phyloP scores from a whole-genome alignment of 1,140 invertebrate species.

The Caenorhabditis inopinata region DNA sequence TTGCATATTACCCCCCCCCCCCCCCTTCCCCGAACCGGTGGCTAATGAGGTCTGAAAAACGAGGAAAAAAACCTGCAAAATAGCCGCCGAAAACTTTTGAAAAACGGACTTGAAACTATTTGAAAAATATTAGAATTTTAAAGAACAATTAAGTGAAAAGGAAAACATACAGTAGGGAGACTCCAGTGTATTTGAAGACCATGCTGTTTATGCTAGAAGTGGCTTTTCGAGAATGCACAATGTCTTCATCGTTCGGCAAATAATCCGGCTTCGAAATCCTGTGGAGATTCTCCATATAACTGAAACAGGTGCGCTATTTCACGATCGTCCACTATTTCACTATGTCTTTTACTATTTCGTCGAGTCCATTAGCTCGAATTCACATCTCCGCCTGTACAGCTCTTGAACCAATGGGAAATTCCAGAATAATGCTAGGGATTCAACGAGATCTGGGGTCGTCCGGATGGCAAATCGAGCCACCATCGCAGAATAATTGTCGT shows the following conservation, averaged over 20 bases:
- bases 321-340: too few relatives aligned
- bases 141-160: too few relatives aligned
- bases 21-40: too few relatives aligned
- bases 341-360: neutral
- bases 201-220: conserved; percentile 11
- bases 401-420: neutral
- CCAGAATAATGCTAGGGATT: neutral
- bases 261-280: neutral
- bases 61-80: too few relatives aligned
- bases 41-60: too few relatives aligned
- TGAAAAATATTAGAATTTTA: too few relatives aligned
- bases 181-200: conserved; percentile 1
- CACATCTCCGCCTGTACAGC: neutral
- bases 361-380: neutral
- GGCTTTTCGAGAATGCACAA: conserved; percentile 9
- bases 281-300: neutral
- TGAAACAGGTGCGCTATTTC: neutral
- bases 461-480: neutral
- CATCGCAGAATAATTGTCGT: neutral
- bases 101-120: too few relatives aligned
- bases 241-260: conserved; percentile 1
- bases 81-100: too few relatives aligned
- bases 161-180: neutral
- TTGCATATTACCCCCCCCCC: too few relatives aligned
- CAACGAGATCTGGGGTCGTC: neutral